A percentile compares a stretch with the other conserved stretches of the same genome.
Evolutionary conservation across 23 tunicate species (phyloP).

Genomic region (Oikopleura vanhoeffeni): DNA sequence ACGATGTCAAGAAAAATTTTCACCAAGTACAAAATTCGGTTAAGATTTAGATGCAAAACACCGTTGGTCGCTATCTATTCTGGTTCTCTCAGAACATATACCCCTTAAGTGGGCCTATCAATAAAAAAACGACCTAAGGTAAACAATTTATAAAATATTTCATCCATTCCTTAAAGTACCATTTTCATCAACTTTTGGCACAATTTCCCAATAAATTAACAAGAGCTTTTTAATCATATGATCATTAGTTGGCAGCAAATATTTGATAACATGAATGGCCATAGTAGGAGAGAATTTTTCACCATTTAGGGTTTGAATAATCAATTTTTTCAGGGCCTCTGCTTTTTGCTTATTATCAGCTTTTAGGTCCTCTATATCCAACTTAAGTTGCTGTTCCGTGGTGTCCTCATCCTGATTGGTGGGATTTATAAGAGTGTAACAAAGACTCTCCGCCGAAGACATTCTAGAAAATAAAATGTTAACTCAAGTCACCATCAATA

Average conservation of each 20-base stretch:
- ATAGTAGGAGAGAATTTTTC: constrained; percentile 59
- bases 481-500: not conserved
- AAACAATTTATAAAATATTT: too few relatives aligned
- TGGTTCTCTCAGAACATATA: too few relatives aligned
- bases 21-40: too few relatives aligned
- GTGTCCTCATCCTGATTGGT: constrained; percentile 68
- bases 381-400: constrained; percentile 51
- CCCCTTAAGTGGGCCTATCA: too few relatives aligned
- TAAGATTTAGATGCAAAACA: too few relatives aligned
- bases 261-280: constrained; percentile 37
- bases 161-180: too few relatives aligned
- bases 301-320: constrained; percentile 79
- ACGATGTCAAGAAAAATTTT: too few relatives aligned
- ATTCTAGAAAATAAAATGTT: too few relatives aligned
- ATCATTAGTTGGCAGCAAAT: constrained; percentile 72
- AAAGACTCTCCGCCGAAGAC: constrained; percentile 95
- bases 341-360: constrained; percentile 68
- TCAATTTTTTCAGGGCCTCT: constrained; percentile 76
- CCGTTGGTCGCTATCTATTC: too few relatives aligned
- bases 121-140: too few relatives aligned
- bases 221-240: constrained; percentile 77
- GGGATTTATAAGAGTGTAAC: constrained; percentile 81
- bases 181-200: constrained; percentile 96
- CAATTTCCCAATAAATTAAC: constrained; percentile 92
- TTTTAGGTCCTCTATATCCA: constrained; percentile 66